Percentiles rank a stretch among this genome's conserved stretches.
phyloP scores from a whole-genome alignment of 2,797 vertebrate species.

The Antrozous pallidus region DNA sequence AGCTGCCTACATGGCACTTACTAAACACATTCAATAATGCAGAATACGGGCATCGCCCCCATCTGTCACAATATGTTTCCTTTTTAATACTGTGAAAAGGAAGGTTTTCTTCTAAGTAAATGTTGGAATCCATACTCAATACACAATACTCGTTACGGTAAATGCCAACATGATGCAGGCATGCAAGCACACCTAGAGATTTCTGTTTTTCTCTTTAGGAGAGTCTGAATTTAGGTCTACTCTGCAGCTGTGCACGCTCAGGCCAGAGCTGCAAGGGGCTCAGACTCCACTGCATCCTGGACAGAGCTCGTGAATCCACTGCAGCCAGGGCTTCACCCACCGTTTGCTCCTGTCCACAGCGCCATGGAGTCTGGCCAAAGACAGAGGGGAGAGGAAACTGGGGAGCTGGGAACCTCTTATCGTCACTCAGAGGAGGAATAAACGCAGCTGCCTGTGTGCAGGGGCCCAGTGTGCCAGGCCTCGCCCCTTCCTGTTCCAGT shows the following conservation, averaged over 20 bases:
- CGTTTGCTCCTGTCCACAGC: accelerated
- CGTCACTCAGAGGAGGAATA: neutral
- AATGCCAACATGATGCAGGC: neutral
- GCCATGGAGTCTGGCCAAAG: neutral
- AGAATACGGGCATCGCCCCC: neutral
- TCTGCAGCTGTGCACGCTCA: neutral
- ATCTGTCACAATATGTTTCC: neutral
- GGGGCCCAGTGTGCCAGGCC: neutral
- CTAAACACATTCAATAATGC: neutral
- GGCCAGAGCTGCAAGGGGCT: neutral
- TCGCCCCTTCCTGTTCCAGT: neutral
- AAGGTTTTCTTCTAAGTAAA: neutral
- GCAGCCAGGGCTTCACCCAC: neutral
- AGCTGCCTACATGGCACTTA: neutral
- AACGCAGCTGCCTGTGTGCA: accelerated
- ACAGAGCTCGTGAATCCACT: neutral
- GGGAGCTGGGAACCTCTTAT: neutral
- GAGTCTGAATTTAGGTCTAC: neutral
- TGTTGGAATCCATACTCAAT: neutral
- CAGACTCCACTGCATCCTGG: neutral
- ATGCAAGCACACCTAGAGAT: neutral
- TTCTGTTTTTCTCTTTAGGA: neutral
- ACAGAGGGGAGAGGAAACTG: neutral
- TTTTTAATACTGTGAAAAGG: neutral
- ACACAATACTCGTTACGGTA: neutral